These are phyloP conservation scores for Heliconius melpomene DNA, from an alignment of 1,140 invertebrate genomes.

Conservation along the genomic window DNA sequence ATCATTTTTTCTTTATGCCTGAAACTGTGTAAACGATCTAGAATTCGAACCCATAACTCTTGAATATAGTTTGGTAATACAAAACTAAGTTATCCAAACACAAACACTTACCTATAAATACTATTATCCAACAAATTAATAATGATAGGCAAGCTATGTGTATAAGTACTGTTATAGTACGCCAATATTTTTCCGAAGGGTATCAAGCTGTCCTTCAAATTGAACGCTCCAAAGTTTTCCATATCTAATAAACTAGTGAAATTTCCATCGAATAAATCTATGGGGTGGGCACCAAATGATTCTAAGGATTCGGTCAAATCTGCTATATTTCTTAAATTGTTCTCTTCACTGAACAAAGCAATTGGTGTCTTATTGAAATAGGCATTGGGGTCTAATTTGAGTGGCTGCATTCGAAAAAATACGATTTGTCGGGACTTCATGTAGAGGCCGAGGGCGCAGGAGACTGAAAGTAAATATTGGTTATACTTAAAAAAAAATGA, in stretches of 20 bases:
- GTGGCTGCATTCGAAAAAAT: slow-evolving; percentile 83
- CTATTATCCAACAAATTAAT: slow-evolving; percentile 88
- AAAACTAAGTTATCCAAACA: no score
- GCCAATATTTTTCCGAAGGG: slow-evolving; percentile 81
- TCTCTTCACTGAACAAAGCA: slow-evolving; percentile 74
- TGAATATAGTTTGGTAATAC: no score
- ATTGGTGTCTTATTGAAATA: slow-evolving; percentile 79
- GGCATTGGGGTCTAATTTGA: slow-evolving; percentile 81
- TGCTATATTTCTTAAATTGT: slow-evolving; percentile 64
- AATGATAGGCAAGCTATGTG: slow-evolving; percentile 89
- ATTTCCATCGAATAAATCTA: slow-evolving; percentile 84
- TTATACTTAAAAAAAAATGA: no score
- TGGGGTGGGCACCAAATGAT: slow-evolving; percentile 72
- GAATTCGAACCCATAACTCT: no score
- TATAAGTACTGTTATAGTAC: slow-evolving; percentile 90
- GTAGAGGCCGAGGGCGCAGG: slow-evolving; percentile 85
- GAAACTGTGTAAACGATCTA: no score
- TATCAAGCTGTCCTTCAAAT: slow-evolving; percentile 81
- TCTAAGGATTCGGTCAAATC: slow-evolving; percentile 70
- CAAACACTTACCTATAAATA: slow-evolving; percentile 82
- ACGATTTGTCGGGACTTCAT: slow-evolving; percentile 85
- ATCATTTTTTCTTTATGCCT: no score
- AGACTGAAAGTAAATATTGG: slow-evolving; percentile 61
- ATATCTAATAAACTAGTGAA: slow-evolving; percentile 83
- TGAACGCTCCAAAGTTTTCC: slow-evolving; percentile 85